A percentile compares a stretch with the other conserved stretches of the same genome.
Evolutionary conservation across 2,113 vertebrate species (phyloP).

Genomic region (Thomomys bottae): DNA sequence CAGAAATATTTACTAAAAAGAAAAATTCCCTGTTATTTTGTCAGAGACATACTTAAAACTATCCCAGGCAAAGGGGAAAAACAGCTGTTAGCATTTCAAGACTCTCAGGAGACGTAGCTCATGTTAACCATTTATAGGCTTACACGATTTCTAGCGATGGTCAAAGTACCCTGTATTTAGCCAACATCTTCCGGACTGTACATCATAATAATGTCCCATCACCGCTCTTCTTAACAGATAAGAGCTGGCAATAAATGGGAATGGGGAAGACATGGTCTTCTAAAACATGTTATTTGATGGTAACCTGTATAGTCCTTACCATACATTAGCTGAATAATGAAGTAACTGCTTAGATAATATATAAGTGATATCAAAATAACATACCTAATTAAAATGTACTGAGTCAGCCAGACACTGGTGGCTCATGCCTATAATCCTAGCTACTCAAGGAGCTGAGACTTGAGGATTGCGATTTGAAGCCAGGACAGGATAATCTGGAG

Average conservation of each 20-base stretch:
- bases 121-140: neutral
- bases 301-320: neutral
- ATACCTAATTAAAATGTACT: neutral
- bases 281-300: neutral
- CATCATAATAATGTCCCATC: neutral
- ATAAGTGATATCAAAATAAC: slow-evolving; percentile 13
- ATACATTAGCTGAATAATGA: slow-evolving; percentile 9
- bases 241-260: neutral
- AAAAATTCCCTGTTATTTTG: slow-evolving; percentile 7
- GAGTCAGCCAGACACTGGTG: neutral
- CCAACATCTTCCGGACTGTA: slow-evolving; percentile 18
- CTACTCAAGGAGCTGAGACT: too few relatives aligned
- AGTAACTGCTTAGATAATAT: slow-evolving; percentile 1
- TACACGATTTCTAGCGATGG: neutral
- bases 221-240: slow-evolving; percentile 16
- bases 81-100: neutral
- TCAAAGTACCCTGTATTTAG: neutral
- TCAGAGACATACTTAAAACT: slow-evolving; percentile 17
- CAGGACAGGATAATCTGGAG: too few relatives aligned
- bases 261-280: neutral
- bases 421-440: too few relatives aligned
- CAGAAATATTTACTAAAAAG: slow-evolving; percentile 27
- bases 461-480: too few relatives aligned
- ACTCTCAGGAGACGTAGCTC: slow-evolving; percentile 29
- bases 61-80: slow-evolving; percentile 23